Conservation (phyloP, 2,113 vertebrate species). For the Gyps fulvus region DNA sequence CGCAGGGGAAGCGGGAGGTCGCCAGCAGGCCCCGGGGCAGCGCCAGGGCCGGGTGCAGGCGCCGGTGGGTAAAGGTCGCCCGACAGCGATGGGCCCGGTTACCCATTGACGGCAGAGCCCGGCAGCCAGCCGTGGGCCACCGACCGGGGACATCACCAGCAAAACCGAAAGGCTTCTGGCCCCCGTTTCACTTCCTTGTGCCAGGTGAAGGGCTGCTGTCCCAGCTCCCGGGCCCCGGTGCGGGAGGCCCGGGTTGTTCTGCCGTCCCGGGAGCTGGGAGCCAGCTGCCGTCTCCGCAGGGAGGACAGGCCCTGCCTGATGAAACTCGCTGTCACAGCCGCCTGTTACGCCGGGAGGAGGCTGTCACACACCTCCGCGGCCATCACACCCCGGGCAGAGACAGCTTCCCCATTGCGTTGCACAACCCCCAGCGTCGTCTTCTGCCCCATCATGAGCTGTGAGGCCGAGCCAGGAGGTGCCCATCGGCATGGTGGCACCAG, state of each 20-base stretch:
- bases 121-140: not conserved
- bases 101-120: not conserved
- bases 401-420: not conserved
- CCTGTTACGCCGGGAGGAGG: no score
- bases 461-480: not conserved
- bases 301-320: not conserved
- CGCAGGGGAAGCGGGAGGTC: no score
- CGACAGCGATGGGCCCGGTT: not conserved
- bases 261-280: not conserved
- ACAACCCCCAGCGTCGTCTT: not conserved
- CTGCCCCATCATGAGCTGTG: fast-evolving
- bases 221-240: not conserved
- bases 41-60: no score
- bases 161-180: not conserved
- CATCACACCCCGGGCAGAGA: not conserved
- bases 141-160: not conserved
- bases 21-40: no score
- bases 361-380: not conserved
- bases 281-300: fast-evolving
- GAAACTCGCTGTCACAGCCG: not conserved
- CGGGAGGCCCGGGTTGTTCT: not conserved
- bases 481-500: fast-evolving
- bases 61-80: no score
- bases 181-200: fast-evolving
- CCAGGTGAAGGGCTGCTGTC: fast-evolving